Conservation (phyloP, 2,797 vertebrate species). For the Leptoclinus maculatus region DNA sequence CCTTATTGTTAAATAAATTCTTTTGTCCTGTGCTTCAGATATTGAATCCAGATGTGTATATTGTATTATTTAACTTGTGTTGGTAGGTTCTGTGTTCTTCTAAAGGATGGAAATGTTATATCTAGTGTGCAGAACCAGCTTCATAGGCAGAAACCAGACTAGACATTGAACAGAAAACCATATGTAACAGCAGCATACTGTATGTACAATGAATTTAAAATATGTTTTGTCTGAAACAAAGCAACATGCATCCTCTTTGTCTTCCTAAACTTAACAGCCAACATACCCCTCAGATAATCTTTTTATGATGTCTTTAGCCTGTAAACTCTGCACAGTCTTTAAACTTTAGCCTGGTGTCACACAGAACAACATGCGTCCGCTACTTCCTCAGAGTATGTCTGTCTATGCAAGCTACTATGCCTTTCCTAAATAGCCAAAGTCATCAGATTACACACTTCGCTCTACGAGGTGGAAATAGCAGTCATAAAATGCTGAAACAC, state of each 20-base stretch:
- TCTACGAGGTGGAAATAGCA: constrained; percentile 84
- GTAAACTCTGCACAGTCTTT: constrained; percentile 23
- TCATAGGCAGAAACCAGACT: constrained; percentile 1
- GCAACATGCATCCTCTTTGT: constrained; percentile 20
- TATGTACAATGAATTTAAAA: constrained; percentile 10
- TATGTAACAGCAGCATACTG: not conserved
- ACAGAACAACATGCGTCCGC: constrained; percentile 33
- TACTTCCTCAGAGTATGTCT: constrained; percentile 22
- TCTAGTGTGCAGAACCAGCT: not conserved
- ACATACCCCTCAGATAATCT: constrained; percentile 14
- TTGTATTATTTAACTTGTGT: constrained; percentile 25
- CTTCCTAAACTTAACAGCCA: not conserved
- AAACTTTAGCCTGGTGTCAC: not conserved
- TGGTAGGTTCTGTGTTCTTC: constrained; percentile 14
- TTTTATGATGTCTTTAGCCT: constrained; percentile 26
- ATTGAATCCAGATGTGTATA: constrained; percentile 40
- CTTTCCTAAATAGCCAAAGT: constrained; percentile 79
- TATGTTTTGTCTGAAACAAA: constrained; percentile 25
- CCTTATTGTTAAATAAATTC: constrained; percentile 28
- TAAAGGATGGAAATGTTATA: constrained; percentile 8
- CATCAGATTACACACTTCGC: constrained; percentile 83
- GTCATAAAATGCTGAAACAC: constrained; percentile 83
- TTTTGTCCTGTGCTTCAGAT: constrained; percentile 10
- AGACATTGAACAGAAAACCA: constrained; percentile 2
- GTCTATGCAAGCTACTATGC: constrained; percentile 47